Evolutionary conservation across 2,797 vertebrate species (phyloP).

Genomic region (Numenius phaeopus): DNA sequence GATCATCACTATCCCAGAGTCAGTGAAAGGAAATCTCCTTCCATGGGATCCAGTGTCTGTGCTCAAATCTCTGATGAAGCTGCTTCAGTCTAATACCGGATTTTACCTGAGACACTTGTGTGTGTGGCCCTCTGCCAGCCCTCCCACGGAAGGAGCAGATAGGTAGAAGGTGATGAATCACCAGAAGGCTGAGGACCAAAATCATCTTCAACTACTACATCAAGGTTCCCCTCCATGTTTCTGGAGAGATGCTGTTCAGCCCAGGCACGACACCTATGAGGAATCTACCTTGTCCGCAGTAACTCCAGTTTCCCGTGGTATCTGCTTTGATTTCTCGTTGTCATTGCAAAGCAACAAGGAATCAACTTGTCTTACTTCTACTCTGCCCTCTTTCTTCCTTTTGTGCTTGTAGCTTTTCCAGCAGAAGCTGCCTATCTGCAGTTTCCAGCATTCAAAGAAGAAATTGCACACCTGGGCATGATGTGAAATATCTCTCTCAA

Average conservation of each 20-base stretch:
- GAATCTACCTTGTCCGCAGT: neutral
- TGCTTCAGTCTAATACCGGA: neutral
- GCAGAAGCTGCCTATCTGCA: neutral
- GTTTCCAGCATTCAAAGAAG: neutral
- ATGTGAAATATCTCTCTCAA: neutral
- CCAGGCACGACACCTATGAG: accelerated
- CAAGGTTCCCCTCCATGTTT: neutral
- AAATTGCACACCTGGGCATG: neutral
- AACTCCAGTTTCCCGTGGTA: neutral
- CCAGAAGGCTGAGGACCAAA: neutral
- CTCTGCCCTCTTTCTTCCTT: neutral
- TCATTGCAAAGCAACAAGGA: neutral
- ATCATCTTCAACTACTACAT: neutral
- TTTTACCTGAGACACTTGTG: neutral
- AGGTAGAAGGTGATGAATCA: neutral
- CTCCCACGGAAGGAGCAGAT: neutral
- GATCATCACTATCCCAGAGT: neutral
- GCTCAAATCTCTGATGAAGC: neutral
- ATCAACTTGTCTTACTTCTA: neutral
- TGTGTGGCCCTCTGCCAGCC: neutral
- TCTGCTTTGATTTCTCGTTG: neutral
- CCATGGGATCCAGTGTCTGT: neutral
- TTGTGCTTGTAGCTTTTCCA: neutral
- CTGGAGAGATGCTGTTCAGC: neutral
- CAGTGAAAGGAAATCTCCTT: neutral